phyloP scores from a whole-genome alignment of 2,113 vertebrate species.

The Capreolus pygargus region DNA sequence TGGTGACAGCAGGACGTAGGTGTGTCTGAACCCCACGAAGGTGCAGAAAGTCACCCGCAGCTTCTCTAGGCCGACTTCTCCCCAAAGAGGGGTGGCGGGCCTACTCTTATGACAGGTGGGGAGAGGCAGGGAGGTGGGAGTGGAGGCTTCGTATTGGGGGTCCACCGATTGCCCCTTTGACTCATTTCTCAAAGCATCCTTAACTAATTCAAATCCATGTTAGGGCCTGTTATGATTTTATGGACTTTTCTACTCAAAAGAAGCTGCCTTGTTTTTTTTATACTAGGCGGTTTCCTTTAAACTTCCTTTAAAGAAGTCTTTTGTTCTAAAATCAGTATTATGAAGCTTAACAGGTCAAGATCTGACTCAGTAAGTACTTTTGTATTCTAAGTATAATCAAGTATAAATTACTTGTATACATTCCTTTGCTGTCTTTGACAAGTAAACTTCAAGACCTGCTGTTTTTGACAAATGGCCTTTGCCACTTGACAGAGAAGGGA shows the following conservation, averaged over 20 bases:
- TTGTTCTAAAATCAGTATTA: slow-evolving; percentile 27
- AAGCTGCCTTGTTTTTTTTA: background rate
- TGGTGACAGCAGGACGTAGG: background rate
- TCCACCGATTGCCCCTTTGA: background rate
- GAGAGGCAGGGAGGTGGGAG: no score
- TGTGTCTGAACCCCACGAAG: background rate
- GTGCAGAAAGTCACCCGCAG: background rate
- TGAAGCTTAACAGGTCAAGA: background rate
- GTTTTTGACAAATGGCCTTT: background rate
- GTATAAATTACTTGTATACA: background rate
- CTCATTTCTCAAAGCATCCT: background rate
- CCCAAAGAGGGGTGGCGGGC: background rate
- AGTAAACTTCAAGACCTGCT: background rate
- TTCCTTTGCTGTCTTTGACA: background rate
- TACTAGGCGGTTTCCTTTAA: background rate
- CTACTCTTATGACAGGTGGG: background rate
- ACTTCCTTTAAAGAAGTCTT: background rate
- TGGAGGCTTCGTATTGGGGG: background rate
- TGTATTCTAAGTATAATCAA: background rate
- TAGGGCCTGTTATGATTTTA: background rate
- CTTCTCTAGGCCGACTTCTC: background rate
- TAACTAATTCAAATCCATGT: background rate
- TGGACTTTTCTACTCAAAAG: background rate
- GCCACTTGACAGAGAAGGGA: background rate
- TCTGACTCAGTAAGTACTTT: background rate